A percentile compares a stretch with the other conserved stretches of the same genome.
These are phyloP conservation scores for Apteryx owenii DNA, from an alignment of 2,113 vertebrate genomes.

Conservation along the genomic window DNA sequence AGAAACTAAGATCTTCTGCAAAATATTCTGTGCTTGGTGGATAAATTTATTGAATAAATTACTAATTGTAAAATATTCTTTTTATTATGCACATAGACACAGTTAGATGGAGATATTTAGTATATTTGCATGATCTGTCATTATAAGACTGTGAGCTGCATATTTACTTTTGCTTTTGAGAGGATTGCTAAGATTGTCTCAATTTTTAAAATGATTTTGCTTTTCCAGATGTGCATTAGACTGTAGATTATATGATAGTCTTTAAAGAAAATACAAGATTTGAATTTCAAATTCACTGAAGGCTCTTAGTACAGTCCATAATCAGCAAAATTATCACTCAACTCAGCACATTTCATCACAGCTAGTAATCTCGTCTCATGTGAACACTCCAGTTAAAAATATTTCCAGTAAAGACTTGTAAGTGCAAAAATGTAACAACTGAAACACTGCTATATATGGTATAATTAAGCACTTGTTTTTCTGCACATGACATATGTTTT, in stretches of 20 bases:
- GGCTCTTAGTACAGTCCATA: slow-evolving; percentile 54
- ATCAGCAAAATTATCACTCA: slow-evolving; percentile 72
- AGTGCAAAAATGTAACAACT: slow-evolving; percentile 68
- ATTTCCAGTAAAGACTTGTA: slow-evolving; percentile 65
- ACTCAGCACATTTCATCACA: slow-evolving; percentile 64
- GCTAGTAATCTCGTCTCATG: slow-evolving; percentile 64
- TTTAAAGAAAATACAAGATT: slow-evolving; percentile 68
- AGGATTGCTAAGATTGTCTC: slow-evolving; percentile 16
- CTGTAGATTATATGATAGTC: slow-evolving; percentile 18
- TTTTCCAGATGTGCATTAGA: slow-evolving; percentile 36
- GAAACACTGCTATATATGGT: slow-evolving; percentile 60
- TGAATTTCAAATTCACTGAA: slow-evolving; percentile 64
- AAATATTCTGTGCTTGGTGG: neutral
- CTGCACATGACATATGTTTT: slow-evolving; percentile 67
- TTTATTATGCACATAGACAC: neutral
- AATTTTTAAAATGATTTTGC: slow-evolving; percentile 37
- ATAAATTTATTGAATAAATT: neutral
- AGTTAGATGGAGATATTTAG: neutral
- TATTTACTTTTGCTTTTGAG: slow-evolving; percentile 38
- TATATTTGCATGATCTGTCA: slow-evolving; percentile 42
- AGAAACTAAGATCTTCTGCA: neutral
- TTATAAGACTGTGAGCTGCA: slow-evolving; percentile 18
- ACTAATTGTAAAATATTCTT: neutral
- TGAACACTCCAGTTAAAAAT: slow-evolving; percentile 72
- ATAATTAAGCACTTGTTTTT: slow-evolving; percentile 73